These are phyloP conservation scores for Acanthosoma haemorrhoidale DNA, from an alignment of 2,888 invertebrate genomes.

Conservation along the genomic window DNA sequence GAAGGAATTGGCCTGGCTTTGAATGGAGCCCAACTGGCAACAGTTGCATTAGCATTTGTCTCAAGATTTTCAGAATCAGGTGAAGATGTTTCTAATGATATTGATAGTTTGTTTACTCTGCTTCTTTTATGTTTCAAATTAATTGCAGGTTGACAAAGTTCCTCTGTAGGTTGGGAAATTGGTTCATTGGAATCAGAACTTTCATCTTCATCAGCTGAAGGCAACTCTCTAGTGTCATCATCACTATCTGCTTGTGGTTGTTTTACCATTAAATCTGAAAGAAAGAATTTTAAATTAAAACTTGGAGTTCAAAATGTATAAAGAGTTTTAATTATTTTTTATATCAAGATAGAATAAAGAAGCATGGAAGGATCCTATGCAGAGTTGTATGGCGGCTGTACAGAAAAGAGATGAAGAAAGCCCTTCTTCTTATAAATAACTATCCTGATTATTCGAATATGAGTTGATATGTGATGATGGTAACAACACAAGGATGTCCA, in stretches of 20 bases:
- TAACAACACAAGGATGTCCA: too few species aligned
- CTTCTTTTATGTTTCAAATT: neutral
- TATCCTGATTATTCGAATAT: too few species aligned
- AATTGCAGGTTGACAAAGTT: neutral
- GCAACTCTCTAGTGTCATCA: neutral
- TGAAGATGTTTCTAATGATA: neutral
- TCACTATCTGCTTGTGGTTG: neutral
- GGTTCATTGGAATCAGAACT: neutral
- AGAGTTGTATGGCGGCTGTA: too few species aligned
- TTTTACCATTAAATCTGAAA: neutral
- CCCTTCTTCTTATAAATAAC: too few species aligned
- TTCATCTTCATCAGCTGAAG: constrained; percentile 15
- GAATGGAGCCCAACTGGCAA: neutral
- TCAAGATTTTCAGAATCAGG: neutral
- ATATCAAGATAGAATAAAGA: too few species aligned
- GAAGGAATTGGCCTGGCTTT: neutral
- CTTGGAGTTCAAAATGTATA: too few species aligned
- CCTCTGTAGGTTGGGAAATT: neutral
- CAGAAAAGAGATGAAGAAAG: too few species aligned
- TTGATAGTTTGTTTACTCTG: neutral
- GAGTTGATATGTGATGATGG: too few species aligned
- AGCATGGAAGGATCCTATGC: too few species aligned
- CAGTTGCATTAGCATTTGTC: neutral
- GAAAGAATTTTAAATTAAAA: too few species aligned
- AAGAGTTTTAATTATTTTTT: too few species aligned